Percentiles rank a stretch among this genome's conserved stretches.
Conservation (phyloP, 2,797 vertebrate genomes). For the Muscicapa striata region DNA sequence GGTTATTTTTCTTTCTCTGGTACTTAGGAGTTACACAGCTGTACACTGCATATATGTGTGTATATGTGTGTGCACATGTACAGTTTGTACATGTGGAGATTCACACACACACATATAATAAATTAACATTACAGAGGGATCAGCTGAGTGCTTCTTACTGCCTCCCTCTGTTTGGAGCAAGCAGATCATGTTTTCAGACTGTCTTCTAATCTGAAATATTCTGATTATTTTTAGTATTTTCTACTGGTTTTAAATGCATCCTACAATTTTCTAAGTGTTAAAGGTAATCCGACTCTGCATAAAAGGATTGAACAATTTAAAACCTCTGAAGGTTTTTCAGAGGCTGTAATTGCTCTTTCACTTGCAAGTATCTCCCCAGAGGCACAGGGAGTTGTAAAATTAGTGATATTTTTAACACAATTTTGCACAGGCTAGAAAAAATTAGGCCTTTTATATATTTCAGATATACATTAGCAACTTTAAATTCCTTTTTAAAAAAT, state of each 20-base stretch:
- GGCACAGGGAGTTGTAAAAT: background rate
- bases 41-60: background rate
- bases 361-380: background rate
- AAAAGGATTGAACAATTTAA: background rate
- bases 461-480: background rate
- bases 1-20: background rate
- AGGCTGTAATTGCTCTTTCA: background rate
- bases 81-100: background rate
- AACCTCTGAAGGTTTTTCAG: background rate
- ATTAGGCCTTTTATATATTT: background rate
- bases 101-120: fast-evolving
- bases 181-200: background rate
- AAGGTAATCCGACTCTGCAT: background rate
- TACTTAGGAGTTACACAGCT: background rate
- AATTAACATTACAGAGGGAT: background rate
- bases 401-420: background rate
- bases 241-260: background rate
- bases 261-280: background rate
- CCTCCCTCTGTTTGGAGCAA: background rate
- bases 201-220: background rate
- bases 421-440: background rate
- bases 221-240: background rate
- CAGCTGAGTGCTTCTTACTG: background rate
- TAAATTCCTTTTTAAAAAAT: background rate
- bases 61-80: background rate